Conservation (phyloP, 2,888 invertebrate genomes). For the Melinopterus prodromus region DNA sequence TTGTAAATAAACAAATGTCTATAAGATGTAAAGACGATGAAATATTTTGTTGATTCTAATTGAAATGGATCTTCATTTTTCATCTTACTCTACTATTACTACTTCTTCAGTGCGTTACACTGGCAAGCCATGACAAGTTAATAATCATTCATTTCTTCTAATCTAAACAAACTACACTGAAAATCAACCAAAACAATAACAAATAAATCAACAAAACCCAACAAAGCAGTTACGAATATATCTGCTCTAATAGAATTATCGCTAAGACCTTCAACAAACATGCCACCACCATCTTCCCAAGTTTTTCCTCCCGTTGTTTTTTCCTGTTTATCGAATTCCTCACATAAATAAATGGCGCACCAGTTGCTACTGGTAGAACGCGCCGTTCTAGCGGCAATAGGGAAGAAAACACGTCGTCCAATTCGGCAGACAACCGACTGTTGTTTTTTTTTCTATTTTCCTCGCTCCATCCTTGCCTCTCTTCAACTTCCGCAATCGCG, state of each 20-base stretch:
- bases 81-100: no score
- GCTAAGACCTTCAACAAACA: background rate
- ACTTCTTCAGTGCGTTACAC: no score
- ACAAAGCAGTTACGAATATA: background rate
- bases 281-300: background rate
- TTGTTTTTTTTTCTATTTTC: slow-evolving; percentile 18
- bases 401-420: slow-evolving; percentile 22
- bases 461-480: background rate
- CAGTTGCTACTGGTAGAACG: slow-evolving; percentile 17
- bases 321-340: background rate
- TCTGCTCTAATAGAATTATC: background rate
- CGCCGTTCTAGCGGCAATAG: background rate
- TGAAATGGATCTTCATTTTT: no score
- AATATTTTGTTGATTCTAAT: no score
- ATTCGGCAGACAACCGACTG: slow-evolving; percentile 11
- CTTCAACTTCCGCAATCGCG: slow-evolving; percentile 4
- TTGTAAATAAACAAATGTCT: no score
- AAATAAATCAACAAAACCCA: background rate
- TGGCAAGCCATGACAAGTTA: no score
- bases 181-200: background rate
- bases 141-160: no score
- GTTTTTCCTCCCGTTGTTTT: background rate
- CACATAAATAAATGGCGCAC: background rate
- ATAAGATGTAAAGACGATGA: no score
- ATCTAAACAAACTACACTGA: no score